A percentile compares a stretch with the other conserved stretches of the same genome.
Conservation (phyloP, 2,888 invertebrate species). For the Andricus curvator region DNA sequence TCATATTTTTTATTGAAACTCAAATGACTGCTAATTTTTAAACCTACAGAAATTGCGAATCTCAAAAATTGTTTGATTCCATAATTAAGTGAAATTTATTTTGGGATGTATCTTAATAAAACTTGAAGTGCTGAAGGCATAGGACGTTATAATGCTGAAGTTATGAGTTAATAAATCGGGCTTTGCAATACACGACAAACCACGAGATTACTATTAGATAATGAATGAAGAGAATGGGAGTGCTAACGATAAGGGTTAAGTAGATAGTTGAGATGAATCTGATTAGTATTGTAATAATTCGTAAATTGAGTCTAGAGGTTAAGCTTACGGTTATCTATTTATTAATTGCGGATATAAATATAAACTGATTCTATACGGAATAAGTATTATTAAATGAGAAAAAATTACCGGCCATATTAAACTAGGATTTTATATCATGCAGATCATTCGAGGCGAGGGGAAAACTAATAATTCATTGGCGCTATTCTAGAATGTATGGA, state of each 20-base stretch:
- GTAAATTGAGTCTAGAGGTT: constrained; percentile 63
- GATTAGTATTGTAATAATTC: constrained; percentile 57
- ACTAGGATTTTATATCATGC: constrained; percentile 71
- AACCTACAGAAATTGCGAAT: background rate
- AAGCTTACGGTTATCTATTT: constrained; percentile 71
- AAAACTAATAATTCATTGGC: constrained; percentile 18
- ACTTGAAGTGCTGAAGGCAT: constrained; percentile 1
- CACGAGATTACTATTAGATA: constrained; percentile 52
- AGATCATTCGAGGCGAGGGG: constrained; percentile 55
- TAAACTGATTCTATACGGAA: constrained; percentile 60
- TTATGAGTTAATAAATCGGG: constrained; percentile 54
- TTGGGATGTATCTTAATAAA: constrained; percentile 27
- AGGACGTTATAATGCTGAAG: constrained; percentile 2
- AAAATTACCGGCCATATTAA: constrained; percentile 74
- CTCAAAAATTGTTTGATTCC: constrained; percentile 7
- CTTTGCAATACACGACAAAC: constrained; percentile 62
- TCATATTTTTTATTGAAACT: background rate
- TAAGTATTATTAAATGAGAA: constrained; percentile 65
- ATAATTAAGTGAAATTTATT: background rate
- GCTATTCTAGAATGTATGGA: constrained; percentile 17
- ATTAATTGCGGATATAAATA: constrained; percentile 68
- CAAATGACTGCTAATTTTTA: background rate
- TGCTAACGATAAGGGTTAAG: constrained; percentile 52
- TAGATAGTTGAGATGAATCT: constrained; percentile 62
- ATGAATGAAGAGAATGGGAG: constrained; percentile 48